Percentiles rank a stretch among this genome's conserved stretches.
These are phyloP conservation scores for Neostethus bicornis DNA, from an alignment of 2,797 vertebrate species.

Conservation along the genomic window DNA sequence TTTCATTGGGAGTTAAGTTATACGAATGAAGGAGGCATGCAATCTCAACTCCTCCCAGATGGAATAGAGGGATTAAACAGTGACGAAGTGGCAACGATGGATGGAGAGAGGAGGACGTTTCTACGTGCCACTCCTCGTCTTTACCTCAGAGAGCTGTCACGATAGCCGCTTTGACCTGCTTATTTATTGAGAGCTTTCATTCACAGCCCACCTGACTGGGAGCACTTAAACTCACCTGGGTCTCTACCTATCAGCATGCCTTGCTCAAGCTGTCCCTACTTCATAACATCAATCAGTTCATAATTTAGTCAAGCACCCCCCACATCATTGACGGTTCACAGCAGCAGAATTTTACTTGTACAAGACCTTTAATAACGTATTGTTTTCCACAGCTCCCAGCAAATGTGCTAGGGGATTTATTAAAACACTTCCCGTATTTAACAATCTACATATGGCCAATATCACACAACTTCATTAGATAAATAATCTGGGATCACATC, in stretches of 20 bases:
- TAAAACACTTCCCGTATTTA: constrained; percentile 68
- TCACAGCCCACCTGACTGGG: constrained; percentile 56
- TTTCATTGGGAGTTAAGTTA: constrained; percentile 63
- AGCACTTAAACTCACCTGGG: constrained; percentile 53
- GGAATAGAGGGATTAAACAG: constrained; percentile 52
- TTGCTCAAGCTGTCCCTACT: constrained; percentile 34
- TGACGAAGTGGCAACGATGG: constrained; percentile 47
- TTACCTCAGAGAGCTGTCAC: constrained; percentile 56
- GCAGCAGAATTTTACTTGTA: constrained; percentile 48
- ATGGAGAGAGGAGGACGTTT: constrained; percentile 45
- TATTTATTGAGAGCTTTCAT: constrained; percentile 71
- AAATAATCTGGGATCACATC: constrained; percentile 77
- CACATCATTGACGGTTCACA: constrained; percentile 46
- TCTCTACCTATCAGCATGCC: constrained; percentile 48
- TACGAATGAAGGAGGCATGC: constrained; percentile 48
- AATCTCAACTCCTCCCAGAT: constrained; percentile 42
- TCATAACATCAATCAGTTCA: constrained; percentile 68
- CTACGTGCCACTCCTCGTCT: constrained; percentile 48
- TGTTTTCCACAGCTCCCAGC: constrained; percentile 51
- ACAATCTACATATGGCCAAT: constrained; percentile 79
- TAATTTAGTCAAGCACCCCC: constrained; percentile 69
- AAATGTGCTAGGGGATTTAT: constrained; percentile 66
- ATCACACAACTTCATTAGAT: constrained; percentile 78
- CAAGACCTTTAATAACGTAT: constrained; percentile 62
- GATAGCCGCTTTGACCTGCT: constrained; percentile 49